Percentiles rank a stretch among this genome's conserved stretches.
Conservation (phyloP, 2,797 vertebrate genomes). For the Anisognathus igniventris region DNA sequence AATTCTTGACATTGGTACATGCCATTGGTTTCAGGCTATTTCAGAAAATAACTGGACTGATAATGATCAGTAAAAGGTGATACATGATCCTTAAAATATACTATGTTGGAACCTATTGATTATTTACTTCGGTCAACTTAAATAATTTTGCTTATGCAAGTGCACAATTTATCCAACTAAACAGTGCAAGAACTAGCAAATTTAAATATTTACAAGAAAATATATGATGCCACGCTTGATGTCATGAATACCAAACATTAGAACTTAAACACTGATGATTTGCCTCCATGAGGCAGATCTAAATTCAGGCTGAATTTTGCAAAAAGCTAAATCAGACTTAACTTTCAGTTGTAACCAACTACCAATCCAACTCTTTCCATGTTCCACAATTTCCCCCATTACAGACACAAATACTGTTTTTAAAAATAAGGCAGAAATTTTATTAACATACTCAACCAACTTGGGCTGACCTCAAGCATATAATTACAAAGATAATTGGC, state of each 20-base stretch:
- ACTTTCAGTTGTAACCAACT: not conserved
- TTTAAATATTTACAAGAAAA: not conserved
- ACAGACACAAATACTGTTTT: not conserved
- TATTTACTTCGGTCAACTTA: not conserved
- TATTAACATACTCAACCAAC: not conserved
- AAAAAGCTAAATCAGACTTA: not conserved
- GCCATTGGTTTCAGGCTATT: not conserved
- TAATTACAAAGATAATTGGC: not conserved
- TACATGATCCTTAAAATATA: not conserved
- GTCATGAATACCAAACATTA: not conserved
- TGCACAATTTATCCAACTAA: not conserved
- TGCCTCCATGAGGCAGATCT: not conserved
- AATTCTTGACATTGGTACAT: not conserved
- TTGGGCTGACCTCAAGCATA: not conserved
- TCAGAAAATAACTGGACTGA: not conserved
- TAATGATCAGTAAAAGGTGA: not conserved
- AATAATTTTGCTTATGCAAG: not conserved
- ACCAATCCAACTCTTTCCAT: not conserved
- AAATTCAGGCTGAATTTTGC: not conserved
- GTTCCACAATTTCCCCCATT: not conserved
- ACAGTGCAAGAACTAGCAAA: not conserved
- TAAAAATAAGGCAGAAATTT: not conserved
- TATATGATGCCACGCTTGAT: rapidly evolving
- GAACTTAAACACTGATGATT: not conserved
- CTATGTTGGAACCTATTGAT: not conserved